Evolutionary conservation across 2,113 vertebrate species (phyloP).

Genomic region (Chionomys nivalis): DNA sequence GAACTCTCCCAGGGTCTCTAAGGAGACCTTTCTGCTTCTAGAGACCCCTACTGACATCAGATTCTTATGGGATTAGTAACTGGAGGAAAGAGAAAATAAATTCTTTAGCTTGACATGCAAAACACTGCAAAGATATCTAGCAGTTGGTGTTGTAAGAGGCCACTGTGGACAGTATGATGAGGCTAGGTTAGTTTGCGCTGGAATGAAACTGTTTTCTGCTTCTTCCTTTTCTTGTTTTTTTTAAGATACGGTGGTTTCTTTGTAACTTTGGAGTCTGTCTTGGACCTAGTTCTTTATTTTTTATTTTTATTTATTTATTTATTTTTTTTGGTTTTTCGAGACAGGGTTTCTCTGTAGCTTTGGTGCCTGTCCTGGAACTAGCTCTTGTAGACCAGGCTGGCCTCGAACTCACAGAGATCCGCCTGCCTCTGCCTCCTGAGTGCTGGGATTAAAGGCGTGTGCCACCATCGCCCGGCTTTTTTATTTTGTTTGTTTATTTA

Average conservation of each 20-base stretch:
- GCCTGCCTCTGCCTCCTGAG: too few relatives aligned
- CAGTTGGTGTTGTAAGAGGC: not conserved
- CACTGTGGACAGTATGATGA: not conserved
- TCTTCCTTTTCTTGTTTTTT: not conserved
- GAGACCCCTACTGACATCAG: not conserved
- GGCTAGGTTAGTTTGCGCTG: not conserved
- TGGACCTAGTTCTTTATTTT: not conserved
- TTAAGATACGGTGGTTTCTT: not conserved
- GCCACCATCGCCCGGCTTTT: too few relatives aligned
- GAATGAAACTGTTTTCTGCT: not conserved
- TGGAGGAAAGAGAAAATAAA: slow-evolving; percentile 48
- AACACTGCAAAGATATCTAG: not conserved
- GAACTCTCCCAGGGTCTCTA: slow-evolving; percentile 40
- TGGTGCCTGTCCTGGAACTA: not conserved
- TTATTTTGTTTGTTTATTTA: too few relatives aligned
- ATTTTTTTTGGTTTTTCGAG: too few relatives aligned
- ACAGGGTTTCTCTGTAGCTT: not conserved
- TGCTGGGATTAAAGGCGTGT: too few relatives aligned
- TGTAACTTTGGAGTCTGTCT: not conserved
- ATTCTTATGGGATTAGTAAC: slow-evolving; percentile 36
- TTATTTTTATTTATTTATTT: too few relatives aligned
- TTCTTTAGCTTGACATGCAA: slow-evolving; percentile 5
- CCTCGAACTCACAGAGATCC: too few relatives aligned
- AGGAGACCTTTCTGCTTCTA: slow-evolving; percentile 48
- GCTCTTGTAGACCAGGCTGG: too few relatives aligned